phyloP scores from a whole-genome alignment of 2,888 invertebrate species.

The Cephus pulcher region DNA sequence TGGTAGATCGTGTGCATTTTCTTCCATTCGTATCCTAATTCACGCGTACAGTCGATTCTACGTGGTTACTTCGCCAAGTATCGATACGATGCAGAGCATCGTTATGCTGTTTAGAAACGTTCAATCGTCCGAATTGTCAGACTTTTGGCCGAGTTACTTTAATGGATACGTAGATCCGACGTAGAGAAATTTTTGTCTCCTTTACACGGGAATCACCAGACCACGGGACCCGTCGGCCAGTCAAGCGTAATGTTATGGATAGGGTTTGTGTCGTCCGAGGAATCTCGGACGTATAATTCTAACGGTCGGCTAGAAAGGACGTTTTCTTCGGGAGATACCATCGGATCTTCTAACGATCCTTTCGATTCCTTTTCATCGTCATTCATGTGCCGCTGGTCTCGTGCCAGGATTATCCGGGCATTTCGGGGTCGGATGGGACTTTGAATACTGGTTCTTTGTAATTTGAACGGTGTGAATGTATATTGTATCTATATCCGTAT shows the following conservation, averaged over 20 bases:
- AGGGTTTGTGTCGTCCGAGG: background rate
- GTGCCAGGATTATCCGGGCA: background rate
- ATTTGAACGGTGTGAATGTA: background rate
- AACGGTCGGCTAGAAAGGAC: background rate
- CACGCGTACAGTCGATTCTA: background rate
- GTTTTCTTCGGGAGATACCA: background rate
- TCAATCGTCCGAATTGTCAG: too few species aligned
- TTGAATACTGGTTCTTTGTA: background rate
- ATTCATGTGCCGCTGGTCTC: background rate
- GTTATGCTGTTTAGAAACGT: accelerated
- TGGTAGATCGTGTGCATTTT: background rate
- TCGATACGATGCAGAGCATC: background rate
- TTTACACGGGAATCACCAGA: slow-evolving; percentile 28
- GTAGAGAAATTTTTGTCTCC: too few species aligned
- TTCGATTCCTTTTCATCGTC: background rate
- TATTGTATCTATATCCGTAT: background rate
- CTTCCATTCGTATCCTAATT: background rate
- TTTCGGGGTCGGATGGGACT: background rate
- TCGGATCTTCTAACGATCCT: background rate
- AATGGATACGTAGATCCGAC: too few species aligned
- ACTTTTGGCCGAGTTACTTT: too few species aligned
- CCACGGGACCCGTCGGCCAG: slow-evolving; percentile 30
- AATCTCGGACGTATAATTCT: background rate
- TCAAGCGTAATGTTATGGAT: slow-evolving; percentile 21
- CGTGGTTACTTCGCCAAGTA: background rate